A percentile compares a stretch with the other conserved stretches of the same genome.
These are phyloP conservation scores for Cetoscarus ocellatus DNA, from an alignment of 2,797 vertebrate genomes.

Conservation along the genomic window DNA sequence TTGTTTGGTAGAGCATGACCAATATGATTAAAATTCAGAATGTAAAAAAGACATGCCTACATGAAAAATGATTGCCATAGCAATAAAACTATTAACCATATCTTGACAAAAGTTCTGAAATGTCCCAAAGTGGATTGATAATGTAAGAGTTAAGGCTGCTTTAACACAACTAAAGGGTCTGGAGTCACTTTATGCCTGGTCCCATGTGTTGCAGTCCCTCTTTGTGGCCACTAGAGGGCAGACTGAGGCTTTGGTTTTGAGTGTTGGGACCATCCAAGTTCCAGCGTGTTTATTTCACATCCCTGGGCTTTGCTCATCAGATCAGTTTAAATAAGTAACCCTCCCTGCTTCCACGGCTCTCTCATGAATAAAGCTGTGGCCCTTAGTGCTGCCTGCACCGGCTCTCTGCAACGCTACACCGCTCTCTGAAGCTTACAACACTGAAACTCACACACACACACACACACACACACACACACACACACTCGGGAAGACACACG, in stretches of 20 bases:
- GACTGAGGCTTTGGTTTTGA: constrained; percentile 82
- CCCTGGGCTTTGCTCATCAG: constrained; percentile 83
- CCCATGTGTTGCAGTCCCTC: neutral
- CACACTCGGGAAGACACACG: constrained; percentile 24
- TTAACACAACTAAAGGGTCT: no score
- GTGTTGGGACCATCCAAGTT: constrained; percentile 77
- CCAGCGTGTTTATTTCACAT: constrained; percentile 83
- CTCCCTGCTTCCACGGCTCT: constrained; percentile 49
- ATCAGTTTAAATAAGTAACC: constrained; percentile 72
- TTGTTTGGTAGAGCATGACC: no score
- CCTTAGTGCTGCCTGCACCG: constrained; percentile 84
- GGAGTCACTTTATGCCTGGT: no score
- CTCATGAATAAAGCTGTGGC: constrained; percentile 76
- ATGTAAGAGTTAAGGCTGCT: no score
- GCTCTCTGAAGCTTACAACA: constrained; percentile 70
- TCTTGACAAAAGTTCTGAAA: no score
- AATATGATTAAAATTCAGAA: no score
- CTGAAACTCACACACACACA: constrained; percentile 48
- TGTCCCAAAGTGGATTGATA: no score
- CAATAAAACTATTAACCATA: no score
- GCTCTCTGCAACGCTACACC: constrained; percentile 79
- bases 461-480: constrained; percentile 22
- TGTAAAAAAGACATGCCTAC: no score
- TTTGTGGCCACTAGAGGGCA: constrained; percentile 70
- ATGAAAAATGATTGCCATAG: no score